phyloP scores from a whole-genome alignment of 1,140 invertebrate genomes.

The Palaemon carinicauda region DNA sequence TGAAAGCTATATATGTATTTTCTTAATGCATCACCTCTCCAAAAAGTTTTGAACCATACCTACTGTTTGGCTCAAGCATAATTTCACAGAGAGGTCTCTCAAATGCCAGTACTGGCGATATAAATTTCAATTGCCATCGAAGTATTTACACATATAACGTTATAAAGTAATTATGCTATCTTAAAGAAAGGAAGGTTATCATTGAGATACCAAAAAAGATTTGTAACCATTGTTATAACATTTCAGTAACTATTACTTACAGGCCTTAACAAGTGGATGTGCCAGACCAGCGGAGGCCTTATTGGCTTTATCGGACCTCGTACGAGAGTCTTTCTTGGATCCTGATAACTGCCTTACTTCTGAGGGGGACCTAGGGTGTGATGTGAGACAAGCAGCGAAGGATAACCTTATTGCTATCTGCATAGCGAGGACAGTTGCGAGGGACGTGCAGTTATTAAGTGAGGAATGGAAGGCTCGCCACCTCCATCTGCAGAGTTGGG shows the following conservation, averaged over 20 bases:
- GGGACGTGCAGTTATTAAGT: not conserved
- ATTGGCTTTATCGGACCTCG: not conserved
- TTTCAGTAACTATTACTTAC: not conserved
- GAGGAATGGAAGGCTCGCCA: slow-evolving; percentile 18
- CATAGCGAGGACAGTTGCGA: not conserved
- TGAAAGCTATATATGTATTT: too few species aligned
- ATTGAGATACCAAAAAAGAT: too few species aligned
- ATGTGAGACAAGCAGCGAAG: not conserved
- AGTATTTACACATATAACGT: too few species aligned
- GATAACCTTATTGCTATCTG: slow-evolving; percentile 1
- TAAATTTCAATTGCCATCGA: too few species aligned
- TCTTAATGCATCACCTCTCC: too few species aligned
- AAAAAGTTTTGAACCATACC: too few species aligned
- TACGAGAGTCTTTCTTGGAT: not conserved
- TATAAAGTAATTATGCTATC: too few species aligned
- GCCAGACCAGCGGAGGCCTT: slow-evolving; percentile 19
- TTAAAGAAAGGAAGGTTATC: too few species aligned
- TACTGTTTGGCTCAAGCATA: too few species aligned
- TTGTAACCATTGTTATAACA: not conserved
- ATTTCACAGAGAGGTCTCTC: too few species aligned
- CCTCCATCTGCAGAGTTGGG: not conserved
- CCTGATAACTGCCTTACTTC: not conserved
- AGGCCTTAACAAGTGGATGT: not conserved
- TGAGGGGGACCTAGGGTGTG: not conserved
- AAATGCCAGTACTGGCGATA: too few species aligned